Conservation (phyloP, 1,140 invertebrate species). For the Psilanteris sp. region DNA sequence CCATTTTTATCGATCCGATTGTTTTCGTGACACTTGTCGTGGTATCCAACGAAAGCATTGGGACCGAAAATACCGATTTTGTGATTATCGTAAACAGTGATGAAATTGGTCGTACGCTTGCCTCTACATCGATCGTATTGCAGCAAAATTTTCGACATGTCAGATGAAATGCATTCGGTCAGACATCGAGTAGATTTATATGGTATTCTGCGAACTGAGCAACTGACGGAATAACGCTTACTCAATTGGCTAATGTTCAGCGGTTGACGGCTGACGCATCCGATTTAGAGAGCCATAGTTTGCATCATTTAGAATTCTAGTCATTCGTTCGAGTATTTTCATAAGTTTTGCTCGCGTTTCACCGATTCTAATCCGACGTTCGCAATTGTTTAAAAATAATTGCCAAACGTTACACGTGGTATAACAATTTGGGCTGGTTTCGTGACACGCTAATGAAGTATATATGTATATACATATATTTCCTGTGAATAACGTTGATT, state of each 20-base stretch:
- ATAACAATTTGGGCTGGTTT: too few relatives aligned
- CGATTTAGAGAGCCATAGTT: slow-evolving; percentile 36
- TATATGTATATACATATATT: too few relatives aligned
- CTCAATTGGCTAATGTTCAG: slow-evolving; percentile 55
- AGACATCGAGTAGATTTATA: slow-evolving; percentile 51
- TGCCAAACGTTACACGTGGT: too few relatives aligned
- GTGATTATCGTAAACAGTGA: neutral
- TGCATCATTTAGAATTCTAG: slow-evolving; percentile 37
- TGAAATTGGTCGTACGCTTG: neutral
- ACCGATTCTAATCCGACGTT: too few relatives aligned
- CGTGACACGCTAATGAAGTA: too few relatives aligned
- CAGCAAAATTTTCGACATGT: slow-evolving; percentile 50
- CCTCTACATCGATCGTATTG: slow-evolving; percentile 29
- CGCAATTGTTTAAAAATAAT: too few relatives aligned
- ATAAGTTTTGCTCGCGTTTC: neutral
- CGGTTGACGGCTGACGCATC: slow-evolving; percentile 54
- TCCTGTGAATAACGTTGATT: too few relatives aligned
- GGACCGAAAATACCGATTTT: too few relatives aligned
- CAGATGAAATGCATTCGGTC: slow-evolving; percentile 54
- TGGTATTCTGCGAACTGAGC: slow-evolving; percentile 46
- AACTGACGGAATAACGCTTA: slow-evolving; percentile 53
- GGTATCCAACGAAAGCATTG: too few relatives aligned
- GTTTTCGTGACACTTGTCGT: too few relatives aligned
- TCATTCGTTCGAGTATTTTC: slow-evolving; percentile 31
- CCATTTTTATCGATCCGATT: too few relatives aligned